Evolutionary conservation across 35 echinoderm and acorn worm species (phyloP), one percentile per base, ranked within the genome.

Genomic region (Diadema setosum): DNA sequence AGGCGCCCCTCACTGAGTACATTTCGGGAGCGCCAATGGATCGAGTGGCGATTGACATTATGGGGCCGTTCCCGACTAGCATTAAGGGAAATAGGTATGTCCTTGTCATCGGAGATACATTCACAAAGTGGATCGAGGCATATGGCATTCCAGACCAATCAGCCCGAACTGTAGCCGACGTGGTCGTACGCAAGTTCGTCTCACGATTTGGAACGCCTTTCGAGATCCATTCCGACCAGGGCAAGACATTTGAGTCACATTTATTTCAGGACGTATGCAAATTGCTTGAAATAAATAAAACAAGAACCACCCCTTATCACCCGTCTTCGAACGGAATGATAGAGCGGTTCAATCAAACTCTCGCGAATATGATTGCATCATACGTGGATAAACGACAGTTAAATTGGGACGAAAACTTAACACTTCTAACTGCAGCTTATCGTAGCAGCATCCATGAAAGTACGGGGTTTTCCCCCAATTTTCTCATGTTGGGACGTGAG

Each of bases 321-420:
- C 88, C 88, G 16, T 16, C 78, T 40, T 70, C 45, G 30, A 63
- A 94, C 61, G 85, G 83, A 39, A 90, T 86, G 82, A 76, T 85
- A 36, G 83, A 86, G 34, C 46, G 93, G 30, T 94, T 81, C 48
- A 94, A 94, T 43, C 70, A 83, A 1, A 85, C 86, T 14, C 37
- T 88, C 12, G 5, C 4, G 32, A 33, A 39, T 31, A 4, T 0
- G 67, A 26, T 91, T 16, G n/a, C 57, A 30, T 42, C 42, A 5
- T 91, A 49, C 39, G 61, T 84, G 0, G 63, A 41, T 6, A 64
- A 84, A 2, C 35, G 85, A 31, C 89, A 85, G 45, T 17, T 5
- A 42, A 57, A 84, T 36, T 91, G 89, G 89, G 82, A 91, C 30
- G 5, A 59, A 2, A 27, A 85, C 60, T 32, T 85, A 23, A 70